phyloP scores from a whole-genome alignment of 2,113 vertebrate genomes.

The Grammomys surdaster region DNA sequence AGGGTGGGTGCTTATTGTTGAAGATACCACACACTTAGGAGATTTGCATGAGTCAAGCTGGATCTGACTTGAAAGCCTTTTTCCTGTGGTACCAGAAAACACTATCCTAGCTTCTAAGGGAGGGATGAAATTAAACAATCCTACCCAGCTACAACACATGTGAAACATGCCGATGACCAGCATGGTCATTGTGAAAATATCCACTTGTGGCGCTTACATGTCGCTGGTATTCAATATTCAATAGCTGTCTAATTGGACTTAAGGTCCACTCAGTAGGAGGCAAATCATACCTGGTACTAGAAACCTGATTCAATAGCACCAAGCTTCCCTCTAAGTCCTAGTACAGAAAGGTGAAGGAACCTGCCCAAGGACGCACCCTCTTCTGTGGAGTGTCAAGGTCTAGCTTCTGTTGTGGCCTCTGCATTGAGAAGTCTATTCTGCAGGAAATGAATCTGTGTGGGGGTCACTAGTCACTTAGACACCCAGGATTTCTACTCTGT shows the following conservation, averaged over 20 bases:
- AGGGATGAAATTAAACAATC: background rate
- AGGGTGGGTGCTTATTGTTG: background rate
- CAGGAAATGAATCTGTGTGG: background rate
- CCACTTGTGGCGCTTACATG: too few relatives aligned
- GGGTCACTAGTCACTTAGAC: background rate
- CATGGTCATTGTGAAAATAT: too few relatives aligned
- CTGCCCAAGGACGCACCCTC: background rate
- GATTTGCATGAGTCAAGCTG: background rate
- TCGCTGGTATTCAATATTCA: background rate
- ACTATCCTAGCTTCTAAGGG: background rate
- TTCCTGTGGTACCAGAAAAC: background rate
- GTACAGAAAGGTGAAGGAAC: background rate
- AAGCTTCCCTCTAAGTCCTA: background rate
- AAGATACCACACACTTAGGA: background rate
- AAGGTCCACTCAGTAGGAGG: background rate
- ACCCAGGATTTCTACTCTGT: background rate
- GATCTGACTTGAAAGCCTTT: background rate
- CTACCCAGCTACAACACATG: background rate
- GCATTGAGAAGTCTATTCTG: background rate
- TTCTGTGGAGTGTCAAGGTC: background rate
- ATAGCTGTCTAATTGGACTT: background rate
- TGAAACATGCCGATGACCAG: background rate
- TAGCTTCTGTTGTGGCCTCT: background rate
- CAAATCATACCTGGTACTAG: background rate
- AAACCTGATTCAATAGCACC: background rate